Evolutionary conservation across 1,140 invertebrate genomes (phyloP), one percentile per base, ranked within the genome.

Genomic region (Aphidius ervi): DNA sequence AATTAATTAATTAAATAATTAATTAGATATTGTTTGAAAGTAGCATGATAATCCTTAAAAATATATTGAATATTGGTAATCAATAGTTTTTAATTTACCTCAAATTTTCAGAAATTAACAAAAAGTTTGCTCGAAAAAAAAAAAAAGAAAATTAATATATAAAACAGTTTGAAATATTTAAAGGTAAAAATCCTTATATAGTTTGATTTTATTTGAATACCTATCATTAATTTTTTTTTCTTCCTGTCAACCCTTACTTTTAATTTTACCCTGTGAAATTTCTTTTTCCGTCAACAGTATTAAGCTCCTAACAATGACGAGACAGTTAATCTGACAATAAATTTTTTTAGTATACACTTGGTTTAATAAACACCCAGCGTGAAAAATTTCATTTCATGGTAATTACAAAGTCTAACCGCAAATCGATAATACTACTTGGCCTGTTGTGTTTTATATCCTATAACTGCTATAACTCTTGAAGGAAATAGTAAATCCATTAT

Each of bases 341-440:
- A 59, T 16, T 50, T 48, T 16, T 31, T 58, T 46, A 58, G 57
- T 49, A 47, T 52, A 59, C 50, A 10, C n/a, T 37, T 40, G n/a
- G 31, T 37, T 39, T 47, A 31, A 31, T 31, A 31, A 31, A 31
- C 23, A 31, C 23, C 23, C 23, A 31, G 23, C 23, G 23, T 31
- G 23, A 31, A 31, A 31, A 31, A 31, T 31, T 9, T 42, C 57
- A 37, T 59, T 59, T 43, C 57, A 52, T 59, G 47, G 37, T 52
- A 59, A 59, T 59, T 59, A 37, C 46, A 39, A 31, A 31, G 40
- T 49, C 47, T 31, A 39, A 52, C 57, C 57, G 40, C 48, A 59
- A 47, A 20, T 59, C 47, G 47, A 59, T 59, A 59, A 50, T n/a
- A 59, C 48, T 39, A 57, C 56, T 57, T 23, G 23, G 16, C 16